phyloP scores from a whole-genome alignment of 1,140 invertebrate genomes.

The Dysdera silvatica region DNA sequence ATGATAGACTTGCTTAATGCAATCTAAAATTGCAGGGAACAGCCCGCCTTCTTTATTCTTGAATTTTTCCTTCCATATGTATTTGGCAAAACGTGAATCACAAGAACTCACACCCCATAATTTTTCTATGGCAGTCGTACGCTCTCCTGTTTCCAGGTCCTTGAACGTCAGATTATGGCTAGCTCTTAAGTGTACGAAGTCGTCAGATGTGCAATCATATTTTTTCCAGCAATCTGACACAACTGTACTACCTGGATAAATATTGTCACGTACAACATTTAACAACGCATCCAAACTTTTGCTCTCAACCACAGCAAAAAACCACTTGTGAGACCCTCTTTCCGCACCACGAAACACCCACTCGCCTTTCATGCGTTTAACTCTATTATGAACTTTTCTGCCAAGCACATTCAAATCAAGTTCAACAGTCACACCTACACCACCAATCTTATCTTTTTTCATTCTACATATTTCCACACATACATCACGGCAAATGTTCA shows the following conservation, averaged over 20 bases:
- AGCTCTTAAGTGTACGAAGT: constrained; percentile 9
- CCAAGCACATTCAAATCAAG: constrained; percentile 29
- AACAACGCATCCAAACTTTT: constrained; percentile 10
- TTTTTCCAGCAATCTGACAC: constrained; percentile 26
- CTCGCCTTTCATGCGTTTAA: constrained; percentile 16
- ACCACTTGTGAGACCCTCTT: not conserved
- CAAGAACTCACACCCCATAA: no score
- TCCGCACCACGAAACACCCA: constrained; percentile 25
- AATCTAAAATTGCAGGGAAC: no score
- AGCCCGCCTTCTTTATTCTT: no score
- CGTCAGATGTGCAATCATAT: constrained; percentile 7
- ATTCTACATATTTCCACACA: not conserved
- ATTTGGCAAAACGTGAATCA: no score
- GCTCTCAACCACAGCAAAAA: constrained; percentile 8
- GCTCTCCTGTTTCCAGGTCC: constrained; percentile 10
- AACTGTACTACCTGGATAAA: constrained; percentile 14
- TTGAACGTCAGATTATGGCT: constrained; percentile 19
- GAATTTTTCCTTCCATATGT: no score
- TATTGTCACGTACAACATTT: constrained; percentile 14
- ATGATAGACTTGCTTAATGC: no score
- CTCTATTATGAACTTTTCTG: constrained; percentile 27
- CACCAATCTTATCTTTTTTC: constrained; percentile 16
- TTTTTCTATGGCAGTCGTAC: constrained; percentile 12
- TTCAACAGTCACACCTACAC: constrained; percentile 7
- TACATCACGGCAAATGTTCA: constrained; percentile 6